A percentile compares a stretch with the other conserved stretches of the same genome.
These are phyloP conservation scores for Chloroclysta siterata DNA, from an alignment of 2,888 invertebrate genomes.

Conservation along the genomic window DNA sequence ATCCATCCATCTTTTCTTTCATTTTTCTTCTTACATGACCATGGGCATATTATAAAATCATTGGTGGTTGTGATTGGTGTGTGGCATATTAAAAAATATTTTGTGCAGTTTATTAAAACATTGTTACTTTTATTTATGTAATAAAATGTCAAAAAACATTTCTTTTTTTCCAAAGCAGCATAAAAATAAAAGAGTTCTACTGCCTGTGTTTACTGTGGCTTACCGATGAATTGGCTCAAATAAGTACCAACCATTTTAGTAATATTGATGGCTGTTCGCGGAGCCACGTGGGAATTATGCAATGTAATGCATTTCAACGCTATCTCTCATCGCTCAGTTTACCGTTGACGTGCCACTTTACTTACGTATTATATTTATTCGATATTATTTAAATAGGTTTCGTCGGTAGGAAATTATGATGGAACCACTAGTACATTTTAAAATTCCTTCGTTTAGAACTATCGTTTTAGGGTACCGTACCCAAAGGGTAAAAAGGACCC, in stretches of 20 bases:
- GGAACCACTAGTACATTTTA: neutral
- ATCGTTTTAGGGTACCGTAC: too few species aligned
- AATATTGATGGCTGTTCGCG: conserved; percentile 34
- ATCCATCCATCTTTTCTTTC: too few species aligned
- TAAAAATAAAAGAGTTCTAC: neutral
- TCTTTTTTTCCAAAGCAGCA: too few species aligned
- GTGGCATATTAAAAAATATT: too few species aligned
- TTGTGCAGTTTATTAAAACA: too few species aligned
- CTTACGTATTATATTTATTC: conserved; percentile 7
- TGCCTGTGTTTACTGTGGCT: conserved; percentile 15
- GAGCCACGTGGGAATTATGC: conserved; percentile 38
- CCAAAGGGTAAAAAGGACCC: too few species aligned
- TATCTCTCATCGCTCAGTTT: conserved; percentile 37
- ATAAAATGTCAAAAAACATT: too few species aligned
- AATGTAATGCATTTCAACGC: conserved; percentile 33
- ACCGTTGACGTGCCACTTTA: conserved; percentile 30
- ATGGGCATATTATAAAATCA: too few species aligned
- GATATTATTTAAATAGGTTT: neutral
- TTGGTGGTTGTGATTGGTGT: too few species aligned
- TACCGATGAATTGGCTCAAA: conserved; percentile 38
- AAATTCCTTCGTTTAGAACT: too few species aligned
- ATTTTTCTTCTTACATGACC: too few species aligned
- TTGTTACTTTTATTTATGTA: too few species aligned
- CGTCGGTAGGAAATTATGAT: neutral
- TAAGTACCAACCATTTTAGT: conserved; percentile 38